Base-by-base conservation (phyloP, 2,888 invertebrate genomes). In the Ophioninae sp. region DNA sequence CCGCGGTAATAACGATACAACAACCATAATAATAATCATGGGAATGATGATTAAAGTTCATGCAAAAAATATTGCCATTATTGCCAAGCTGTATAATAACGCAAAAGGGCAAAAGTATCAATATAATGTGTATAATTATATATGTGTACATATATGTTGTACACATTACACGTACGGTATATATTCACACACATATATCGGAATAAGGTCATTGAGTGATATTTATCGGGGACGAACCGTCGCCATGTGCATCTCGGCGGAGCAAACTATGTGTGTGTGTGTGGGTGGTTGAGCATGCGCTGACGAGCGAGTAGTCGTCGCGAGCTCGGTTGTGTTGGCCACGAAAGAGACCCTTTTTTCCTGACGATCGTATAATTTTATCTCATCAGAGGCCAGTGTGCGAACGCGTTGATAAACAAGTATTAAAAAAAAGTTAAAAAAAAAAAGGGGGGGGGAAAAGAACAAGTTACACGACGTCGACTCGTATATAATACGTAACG, bases 131-230 rank as follows among this genome's bases (percentile, higher is more conserved):
- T 44, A 7, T 44, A 10, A 44, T 30, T 10, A 44, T 44, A 44
- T 7, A 44, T 44, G 10, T 44, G 10, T 41, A 41, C 7, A 41
- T 41, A 41, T 41, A 20, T 57, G 3, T 30, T 30, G 2, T 30
- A 30, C 3, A 30, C 3, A 30, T 30, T 30, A 30, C 30, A 30
- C 30, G 30, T 30, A 30, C 1, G 3, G 30, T 30, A 20, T 17
- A 57, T n/a, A 20, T 20, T n/a, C n/a, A 59, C n/a, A 59, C 17
- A 20, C 17, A 20, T 20, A 3, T 6, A 80, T 73, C 41, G 73
- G 65, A 83, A 77, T 81, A 81, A 83, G 83, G 81, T 83, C 83
- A 77, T 70, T 77, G 64, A 39, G 74, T 83, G 83, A 83, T 74
- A 83, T 83, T 83, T 83, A 83, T 80, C 81, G 81, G 37, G 72